Evolutionary conservation across 2,888 invertebrate species (phyloP).

Genomic region (Pyrrhia umbra): DNA sequence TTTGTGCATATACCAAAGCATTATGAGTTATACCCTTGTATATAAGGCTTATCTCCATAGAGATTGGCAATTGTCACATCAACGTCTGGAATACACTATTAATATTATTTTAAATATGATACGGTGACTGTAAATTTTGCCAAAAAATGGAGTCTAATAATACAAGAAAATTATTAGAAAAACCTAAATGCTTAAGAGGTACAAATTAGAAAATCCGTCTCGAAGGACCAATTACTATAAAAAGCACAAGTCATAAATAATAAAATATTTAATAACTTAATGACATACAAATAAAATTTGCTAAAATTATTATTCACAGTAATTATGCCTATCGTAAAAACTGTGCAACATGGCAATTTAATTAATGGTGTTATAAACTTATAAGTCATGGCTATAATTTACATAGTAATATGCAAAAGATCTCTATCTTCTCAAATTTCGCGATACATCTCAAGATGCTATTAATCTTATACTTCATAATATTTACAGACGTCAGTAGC

Average conservation of each 20-base stretch:
- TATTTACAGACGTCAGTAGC: conserved; percentile 32
- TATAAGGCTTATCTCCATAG: no score
- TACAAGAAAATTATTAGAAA: no score
- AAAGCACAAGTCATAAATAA: conserved; percentile 21
- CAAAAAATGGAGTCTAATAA: background rate
- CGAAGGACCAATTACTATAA: background rate
- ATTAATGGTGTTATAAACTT: conserved; percentile 32
- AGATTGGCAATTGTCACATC: no score
- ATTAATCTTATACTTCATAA: background rate
- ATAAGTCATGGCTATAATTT: conserved; percentile 41
- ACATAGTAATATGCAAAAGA: conserved; percentile 25
- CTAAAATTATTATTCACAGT: conserved; percentile 50
- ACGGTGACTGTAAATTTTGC: no score
- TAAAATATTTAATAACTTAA: conserved; percentile 60
- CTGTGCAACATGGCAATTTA: conserved; percentile 29
- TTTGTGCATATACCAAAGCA: no score
- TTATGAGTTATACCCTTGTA: no score
- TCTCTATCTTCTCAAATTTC: conserved; percentile 8
- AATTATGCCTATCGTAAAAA: conserved; percentile 28
- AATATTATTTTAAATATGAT: no score
- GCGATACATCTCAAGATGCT: conserved; percentile 5
- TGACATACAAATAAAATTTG: conserved; percentile 47
- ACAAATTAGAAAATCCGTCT: background rate
- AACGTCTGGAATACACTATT: no score
- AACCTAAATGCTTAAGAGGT: no score